A percentile compares a stretch with the other conserved stretches of the same genome.
phyloP scores from a whole-genome alignment of 2,797 vertebrate species.

The Garrulus glandarius region DNA sequence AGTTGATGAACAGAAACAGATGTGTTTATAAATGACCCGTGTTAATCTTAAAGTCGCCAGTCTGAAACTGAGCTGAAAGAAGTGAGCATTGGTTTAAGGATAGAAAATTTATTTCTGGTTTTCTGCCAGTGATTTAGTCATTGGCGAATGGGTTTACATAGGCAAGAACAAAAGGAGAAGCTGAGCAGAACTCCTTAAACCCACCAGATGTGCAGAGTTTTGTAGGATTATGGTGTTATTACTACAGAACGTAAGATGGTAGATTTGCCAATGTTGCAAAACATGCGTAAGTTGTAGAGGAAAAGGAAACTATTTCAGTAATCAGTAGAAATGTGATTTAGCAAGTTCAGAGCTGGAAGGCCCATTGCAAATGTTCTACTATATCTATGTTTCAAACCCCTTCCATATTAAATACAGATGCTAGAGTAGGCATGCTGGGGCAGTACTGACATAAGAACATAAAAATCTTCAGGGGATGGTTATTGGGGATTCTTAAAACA shows the following conservation, averaged over 20 bases:
- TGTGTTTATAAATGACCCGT: background rate
- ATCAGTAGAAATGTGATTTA: background rate
- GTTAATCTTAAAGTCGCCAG: background rate
- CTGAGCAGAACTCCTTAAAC: background rate
- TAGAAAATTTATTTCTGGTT: background rate
- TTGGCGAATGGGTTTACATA: background rate
- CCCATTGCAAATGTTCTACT: background rate
- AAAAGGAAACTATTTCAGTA: background rate
- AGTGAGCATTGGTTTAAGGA: background rate
- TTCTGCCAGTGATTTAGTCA: background rate
- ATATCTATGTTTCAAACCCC: background rate
- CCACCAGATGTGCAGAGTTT: background rate
- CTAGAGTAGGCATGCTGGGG: background rate
- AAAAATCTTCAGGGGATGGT: background rate
- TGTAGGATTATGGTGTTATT: background rate
- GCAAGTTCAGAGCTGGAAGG: background rate
- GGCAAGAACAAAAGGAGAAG: background rate
- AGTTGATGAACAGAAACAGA: background rate
- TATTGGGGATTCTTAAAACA: background rate
- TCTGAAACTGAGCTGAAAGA: background rate
- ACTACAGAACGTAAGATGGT: background rate
- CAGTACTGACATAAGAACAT: background rate
- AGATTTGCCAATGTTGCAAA: background rate
- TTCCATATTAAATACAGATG: conserved; percentile 5
- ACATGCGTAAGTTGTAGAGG: background rate